These are phyloP conservation scores for Acanthococcus lagerstroemiae DNA, from an alignment of 2,888 invertebrate species.

Conservation along the genomic window DNA sequence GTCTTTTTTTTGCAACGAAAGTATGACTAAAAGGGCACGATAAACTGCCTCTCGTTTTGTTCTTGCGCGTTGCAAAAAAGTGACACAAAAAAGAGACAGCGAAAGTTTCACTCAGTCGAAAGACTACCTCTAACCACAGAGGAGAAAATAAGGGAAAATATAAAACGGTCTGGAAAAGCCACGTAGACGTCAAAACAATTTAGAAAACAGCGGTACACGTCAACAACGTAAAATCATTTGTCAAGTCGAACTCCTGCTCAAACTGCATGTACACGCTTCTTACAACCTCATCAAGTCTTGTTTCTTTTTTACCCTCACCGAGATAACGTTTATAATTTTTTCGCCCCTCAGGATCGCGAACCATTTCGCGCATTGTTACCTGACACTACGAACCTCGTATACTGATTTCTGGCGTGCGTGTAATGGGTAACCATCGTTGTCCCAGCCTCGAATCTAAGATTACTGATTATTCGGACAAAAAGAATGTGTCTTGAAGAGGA, in stretches of 20 bases:
- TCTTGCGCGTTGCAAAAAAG: not conserved
- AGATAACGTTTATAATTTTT: not conserved
- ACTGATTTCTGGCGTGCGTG: too few relatives aligned
- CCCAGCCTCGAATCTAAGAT: too few relatives aligned
- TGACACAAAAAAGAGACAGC: not conserved
- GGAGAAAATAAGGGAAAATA: not conserved
- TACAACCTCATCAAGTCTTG: not conserved
- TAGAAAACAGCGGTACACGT: conserved; percentile 8
- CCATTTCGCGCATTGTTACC: too few relatives aligned
- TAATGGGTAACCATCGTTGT: too few relatives aligned
- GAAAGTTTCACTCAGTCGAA: not conserved
- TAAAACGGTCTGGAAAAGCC: not conserved
- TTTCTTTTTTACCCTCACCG: not conserved
- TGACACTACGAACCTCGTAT: too few relatives aligned
- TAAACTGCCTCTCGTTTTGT: not conserved
- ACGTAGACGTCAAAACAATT: conserved; percentile 9
- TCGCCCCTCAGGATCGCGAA: too few relatives aligned
- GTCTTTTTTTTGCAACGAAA: not conserved
- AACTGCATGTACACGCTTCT: not conserved
- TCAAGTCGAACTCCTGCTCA: not conserved
- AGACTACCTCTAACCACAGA: not conserved
- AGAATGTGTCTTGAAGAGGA: too few relatives aligned
- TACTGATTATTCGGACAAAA: too few relatives aligned
- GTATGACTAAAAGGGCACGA: not conserved
- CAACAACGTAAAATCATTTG: conserved; percentile 6